A percentile compares a stretch with the other conserved stretches of the same genome.
Conservation (phyloP, 2,113 vertebrate genomes). For the Gavialis gangeticus region DNA sequence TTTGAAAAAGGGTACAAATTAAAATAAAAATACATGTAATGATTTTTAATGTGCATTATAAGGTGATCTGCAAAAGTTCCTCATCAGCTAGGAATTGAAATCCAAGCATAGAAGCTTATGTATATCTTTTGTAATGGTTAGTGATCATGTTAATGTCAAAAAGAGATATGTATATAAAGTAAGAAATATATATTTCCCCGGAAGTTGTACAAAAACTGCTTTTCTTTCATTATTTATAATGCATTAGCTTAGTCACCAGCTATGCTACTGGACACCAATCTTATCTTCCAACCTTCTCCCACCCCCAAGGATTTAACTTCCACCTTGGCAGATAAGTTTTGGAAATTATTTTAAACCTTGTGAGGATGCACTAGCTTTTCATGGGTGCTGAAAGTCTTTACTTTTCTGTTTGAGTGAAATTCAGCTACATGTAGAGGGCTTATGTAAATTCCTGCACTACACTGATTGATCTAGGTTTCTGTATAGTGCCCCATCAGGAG, state of each 20-base stretch:
- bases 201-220: neutral
- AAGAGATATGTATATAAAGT: neutral
- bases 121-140: fast-evolving
- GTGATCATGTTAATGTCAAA: fast-evolving
- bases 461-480: too few species aligned
- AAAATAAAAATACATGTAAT: neutral
- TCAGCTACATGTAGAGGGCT: neutral
- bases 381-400: neutral
- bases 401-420: fast-evolving
- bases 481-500: too few species aligned
- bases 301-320: too few species aligned
- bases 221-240: neutral
- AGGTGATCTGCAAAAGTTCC: neutral
- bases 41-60: neutral
- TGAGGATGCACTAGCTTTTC: neutral
- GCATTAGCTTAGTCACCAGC: neutral
- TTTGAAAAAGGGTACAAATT: neutral
- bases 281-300: too few species aligned
- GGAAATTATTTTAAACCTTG: neutral
- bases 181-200: neutral
- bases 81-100: neutral
- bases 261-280: too few species aligned
- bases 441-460: fast-evolving
- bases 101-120: fast-evolving
- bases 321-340: neutral